Conservation (phyloP, 2,888 invertebrate genomes). For the Neelides folsomi region DNA sequence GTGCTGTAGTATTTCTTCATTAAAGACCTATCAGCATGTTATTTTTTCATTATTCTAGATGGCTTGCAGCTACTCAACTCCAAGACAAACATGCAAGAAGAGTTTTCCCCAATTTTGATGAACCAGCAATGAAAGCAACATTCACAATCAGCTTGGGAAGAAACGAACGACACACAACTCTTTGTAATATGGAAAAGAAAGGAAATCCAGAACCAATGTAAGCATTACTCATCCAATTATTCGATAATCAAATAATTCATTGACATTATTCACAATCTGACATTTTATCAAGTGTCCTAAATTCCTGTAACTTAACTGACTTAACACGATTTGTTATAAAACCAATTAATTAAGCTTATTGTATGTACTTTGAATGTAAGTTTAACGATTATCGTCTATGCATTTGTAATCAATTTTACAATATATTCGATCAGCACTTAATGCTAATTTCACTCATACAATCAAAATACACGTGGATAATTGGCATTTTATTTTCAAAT, state of each 20-base stretch:
- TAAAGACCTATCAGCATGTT: too few relatives aligned
- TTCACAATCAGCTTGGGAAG: conserved; percentile 54
- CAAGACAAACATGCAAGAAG: conserved; percentile 37
- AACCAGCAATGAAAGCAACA: conserved; percentile 64
- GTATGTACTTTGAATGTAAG: neutral
- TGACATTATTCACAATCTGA: neutral
- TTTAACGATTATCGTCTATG: too few relatives aligned
- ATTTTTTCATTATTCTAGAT: conserved; percentile 25
- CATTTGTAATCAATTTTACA: too few relatives aligned
- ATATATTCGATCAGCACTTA: too few relatives aligned
- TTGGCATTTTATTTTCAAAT: too few relatives aligned
- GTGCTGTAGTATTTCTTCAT: too few relatives aligned
- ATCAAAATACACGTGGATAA: too few relatives aligned
- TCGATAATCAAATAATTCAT: neutral
- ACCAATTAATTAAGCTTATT: neutral
- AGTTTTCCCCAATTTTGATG: conserved; percentile 79
- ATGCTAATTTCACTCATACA: too few relatives aligned
- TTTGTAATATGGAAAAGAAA: conserved; percentile 32
- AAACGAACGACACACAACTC: conserved; percentile 34
- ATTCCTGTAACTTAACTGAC: neutral
- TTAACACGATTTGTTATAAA: neutral
- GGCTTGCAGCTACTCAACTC: conserved; percentile 39
- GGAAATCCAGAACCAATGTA: conserved; percentile 18
- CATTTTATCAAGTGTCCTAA: neutral
- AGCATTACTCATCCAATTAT: neutral